Conservation (phyloP, 2,113 vertebrate species). For the Loxodonta africana region DNA sequence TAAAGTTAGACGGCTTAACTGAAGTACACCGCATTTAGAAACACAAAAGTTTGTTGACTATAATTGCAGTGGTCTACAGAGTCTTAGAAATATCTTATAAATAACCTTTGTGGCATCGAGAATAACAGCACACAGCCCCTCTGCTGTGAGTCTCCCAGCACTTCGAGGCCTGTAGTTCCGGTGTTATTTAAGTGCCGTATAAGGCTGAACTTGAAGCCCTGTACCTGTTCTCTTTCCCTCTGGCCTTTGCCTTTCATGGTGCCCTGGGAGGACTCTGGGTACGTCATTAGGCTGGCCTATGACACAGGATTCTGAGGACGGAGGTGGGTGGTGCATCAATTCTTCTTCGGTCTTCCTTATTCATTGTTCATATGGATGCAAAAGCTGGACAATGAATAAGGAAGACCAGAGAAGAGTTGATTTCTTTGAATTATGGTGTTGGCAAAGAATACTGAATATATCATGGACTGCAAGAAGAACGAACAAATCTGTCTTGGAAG, state of each 20-base stretch:
- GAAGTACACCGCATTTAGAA: neutral
- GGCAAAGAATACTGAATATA: too few species aligned
- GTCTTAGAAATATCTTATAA: neutral
- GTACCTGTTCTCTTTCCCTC: neutral
- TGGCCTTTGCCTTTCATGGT: neutral
- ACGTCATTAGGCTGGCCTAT: neutral
- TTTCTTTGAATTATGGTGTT: too few species aligned
- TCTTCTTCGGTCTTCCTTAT: too few species aligned
- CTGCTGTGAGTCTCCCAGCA: neutral
- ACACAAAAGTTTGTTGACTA: neutral
- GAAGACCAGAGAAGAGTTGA: too few species aligned
- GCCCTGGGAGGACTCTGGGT: neutral
- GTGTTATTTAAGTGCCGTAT: neutral
- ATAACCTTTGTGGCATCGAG: neutral
- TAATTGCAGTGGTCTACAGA: neutral
- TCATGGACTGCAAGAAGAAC: too few species aligned
- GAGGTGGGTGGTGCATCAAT: neutral
- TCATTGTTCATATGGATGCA: too few species aligned
- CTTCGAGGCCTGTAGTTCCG: neutral
- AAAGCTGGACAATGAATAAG: too few species aligned
- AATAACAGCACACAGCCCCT: neutral
- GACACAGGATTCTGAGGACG: neutral
- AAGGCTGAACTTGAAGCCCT: neutral
- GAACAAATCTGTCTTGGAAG: too few species aligned
- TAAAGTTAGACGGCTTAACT: neutral